Base-by-base conservation (phyloP, 2,797 vertebrate species). In the Xenops minutus region DNA sequence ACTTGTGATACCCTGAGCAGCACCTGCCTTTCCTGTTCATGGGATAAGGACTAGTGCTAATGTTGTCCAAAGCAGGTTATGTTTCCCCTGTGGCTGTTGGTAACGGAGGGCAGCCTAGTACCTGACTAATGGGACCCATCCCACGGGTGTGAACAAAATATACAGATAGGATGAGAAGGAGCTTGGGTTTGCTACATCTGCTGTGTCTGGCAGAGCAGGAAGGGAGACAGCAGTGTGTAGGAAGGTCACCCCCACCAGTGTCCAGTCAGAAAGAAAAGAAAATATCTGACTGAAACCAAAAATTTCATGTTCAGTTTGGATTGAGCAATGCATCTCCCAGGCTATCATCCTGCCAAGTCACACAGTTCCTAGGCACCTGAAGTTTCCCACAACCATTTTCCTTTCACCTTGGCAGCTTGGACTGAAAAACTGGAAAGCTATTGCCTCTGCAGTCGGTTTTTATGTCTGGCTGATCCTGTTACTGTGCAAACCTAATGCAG, bases 361-460 rank as follows among this genome's bases (percentile, higher is more conserved):
- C 21, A 22, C 3, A 0, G 19, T 73, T 36, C 29, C 62, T 14
- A 19, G 62, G 72, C 22, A n/a, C 36, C 29, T 7, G 1, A 1
- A 1, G 14, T 41, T 94, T 83, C 43, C 62, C 63, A 39, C 0
- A 0, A 44, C 27, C 0, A 0, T 48, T 88, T 55, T 55, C 12
- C 39, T 84, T 89, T 66, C 79, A 51, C 54, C 61, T 54, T 32
- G 52, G 52, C 52, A 54, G 52, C 30, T 32, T 5, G 19, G 12
- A 54, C 52, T 54, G 37, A 41, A 61, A 89, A 89, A 48, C 55
- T 7, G 23, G 69, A 27, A 74, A 51, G 14, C 20, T 10, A 16
- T 59, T 37, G 5, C n/a, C 3, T 5, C 61, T 39, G 56, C 0
- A 0, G 43, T 15, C 8, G 10, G 22, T 12, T 90, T 86, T 75